These are phyloP conservation scores for Rhineura floridana DNA, from an alignment of 2,113 vertebrate species.

Conservation along the genomic window DNA sequence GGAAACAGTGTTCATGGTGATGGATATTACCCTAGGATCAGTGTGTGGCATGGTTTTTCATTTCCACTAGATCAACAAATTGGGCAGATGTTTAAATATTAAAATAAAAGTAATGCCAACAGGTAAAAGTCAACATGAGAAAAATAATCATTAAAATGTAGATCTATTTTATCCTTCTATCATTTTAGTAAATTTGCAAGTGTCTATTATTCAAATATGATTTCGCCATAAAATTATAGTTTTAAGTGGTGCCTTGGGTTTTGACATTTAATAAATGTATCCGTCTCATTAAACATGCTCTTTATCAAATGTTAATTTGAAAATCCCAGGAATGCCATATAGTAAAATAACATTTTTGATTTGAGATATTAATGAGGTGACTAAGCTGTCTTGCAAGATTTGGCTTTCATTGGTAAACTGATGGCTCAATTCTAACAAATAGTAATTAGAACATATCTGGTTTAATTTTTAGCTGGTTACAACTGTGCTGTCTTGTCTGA, in stretches of 20 bases:
- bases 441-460: slow-evolving; percentile 56
- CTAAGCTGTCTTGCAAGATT: slow-evolving; percentile 58
- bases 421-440: slow-evolving; percentile 45
- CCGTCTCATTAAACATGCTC: slow-evolving; percentile 41
- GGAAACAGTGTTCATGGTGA: not conserved
- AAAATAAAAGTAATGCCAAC: slow-evolving; percentile 5
- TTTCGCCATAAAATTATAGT: slow-evolving; percentile 50
- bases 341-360: slow-evolving; percentile 57
- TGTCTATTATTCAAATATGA: slow-evolving; percentile 55
- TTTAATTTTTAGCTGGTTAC: not conserved
- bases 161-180: slow-evolving; percentile 30
- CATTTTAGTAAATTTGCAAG: slow-evolving; percentile 37
- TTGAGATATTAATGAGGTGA: slow-evolving; percentile 58
- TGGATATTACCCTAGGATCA: not conserved
- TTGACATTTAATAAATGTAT: slow-evolving; percentile 60
- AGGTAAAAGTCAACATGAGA: slow-evolving; percentile 6
- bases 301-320: slow-evolving; percentile 46
- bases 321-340: slow-evolving; percentile 55
- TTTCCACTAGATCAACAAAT: slow-evolving; percentile 30
- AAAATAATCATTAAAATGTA: slow-evolving; percentile 17
- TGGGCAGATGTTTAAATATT: not conserved
- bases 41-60: slow-evolving; percentile 8
- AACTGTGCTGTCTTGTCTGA: not conserved
- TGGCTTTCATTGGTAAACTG: slow-evolving; percentile 58
- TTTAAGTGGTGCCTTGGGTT: slow-evolving; percentile 51